Evolutionary conservation across 2,888 invertebrate species (phyloP).

Genomic region (Monoplex corrugatus): DNA sequence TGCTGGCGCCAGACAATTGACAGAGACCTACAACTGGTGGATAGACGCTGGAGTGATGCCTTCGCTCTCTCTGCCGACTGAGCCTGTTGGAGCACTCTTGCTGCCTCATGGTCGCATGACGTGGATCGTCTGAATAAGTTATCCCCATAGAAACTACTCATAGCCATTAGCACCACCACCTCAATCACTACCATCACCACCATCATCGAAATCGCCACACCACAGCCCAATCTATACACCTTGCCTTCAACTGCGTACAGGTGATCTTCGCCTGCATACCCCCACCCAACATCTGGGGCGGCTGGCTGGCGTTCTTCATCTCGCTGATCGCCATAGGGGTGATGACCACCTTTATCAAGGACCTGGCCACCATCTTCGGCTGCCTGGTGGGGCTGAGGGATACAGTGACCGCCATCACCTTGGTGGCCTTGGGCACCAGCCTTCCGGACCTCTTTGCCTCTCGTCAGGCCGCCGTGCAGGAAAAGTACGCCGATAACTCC

Average conservation of each 20-base stretch:
- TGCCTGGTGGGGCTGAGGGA: conserved; percentile 84
- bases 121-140: too few species aligned
- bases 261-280: conserved; percentile 83
- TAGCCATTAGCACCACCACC: too few species aligned
- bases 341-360: conserved; percentile 85
- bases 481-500: conserved; percentile 85
- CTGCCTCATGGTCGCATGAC: too few species aligned
- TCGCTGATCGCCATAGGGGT: conserved; percentile 84
- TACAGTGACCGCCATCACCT: conserved; percentile 82
- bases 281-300: conserved; percentile 84
- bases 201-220: too few species aligned
- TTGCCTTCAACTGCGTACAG: conserved; percentile 63
- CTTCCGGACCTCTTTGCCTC: conserved; percentile 85
- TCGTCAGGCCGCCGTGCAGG: conserved; percentile 83
- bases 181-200: too few species aligned
- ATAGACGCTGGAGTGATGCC: too few species aligned
- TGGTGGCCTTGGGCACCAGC: conserved; percentile 85
- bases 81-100: too few species aligned
- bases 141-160: too few species aligned
- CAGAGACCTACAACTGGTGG: too few species aligned
- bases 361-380: conserved; percentile 85
- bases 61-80: too few species aligned
- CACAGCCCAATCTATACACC: background rate
- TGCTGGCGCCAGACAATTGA: too few species aligned
- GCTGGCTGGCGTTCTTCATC: conserved; percentile 85